A percentile compares a stretch with the other conserved stretches of the same genome.
These are phyloP conservation scores for Plectropomus leopardus DNA, from an alignment of 2,113 vertebrate genomes.

Conservation along the genomic window DNA sequence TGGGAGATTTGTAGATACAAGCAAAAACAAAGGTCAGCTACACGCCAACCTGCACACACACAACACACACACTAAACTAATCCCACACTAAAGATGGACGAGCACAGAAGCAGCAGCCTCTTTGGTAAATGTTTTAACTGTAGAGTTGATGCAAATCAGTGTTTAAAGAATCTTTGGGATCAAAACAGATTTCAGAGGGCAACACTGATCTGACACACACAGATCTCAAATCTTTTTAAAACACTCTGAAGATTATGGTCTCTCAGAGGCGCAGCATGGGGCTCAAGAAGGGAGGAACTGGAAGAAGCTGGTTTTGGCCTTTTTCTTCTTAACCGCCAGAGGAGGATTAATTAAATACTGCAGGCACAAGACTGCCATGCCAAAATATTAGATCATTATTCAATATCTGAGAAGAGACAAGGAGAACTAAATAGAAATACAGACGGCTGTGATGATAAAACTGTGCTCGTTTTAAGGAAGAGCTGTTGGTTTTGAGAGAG, in stretches of 20 bases:
- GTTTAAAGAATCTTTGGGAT: slow-evolving; percentile 26
- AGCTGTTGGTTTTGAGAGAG: neutral
- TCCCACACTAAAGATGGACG: slow-evolving; percentile 14
- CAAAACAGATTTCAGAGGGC: slow-evolving; percentile 33
- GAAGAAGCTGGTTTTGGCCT: slow-evolving; percentile 18
- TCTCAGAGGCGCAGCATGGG: slow-evolving; percentile 14
- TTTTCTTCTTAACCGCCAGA: slow-evolving; percentile 18
- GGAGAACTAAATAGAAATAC: neutral
- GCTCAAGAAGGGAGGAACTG: slow-evolving; percentile 21
- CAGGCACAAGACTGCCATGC: neutral
- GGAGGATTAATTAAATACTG: slow-evolving; percentile 12
- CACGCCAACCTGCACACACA: neutral
- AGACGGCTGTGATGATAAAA: neutral
- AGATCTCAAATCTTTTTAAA: slow-evolving; percentile 49
- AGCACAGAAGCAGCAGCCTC: neutral
- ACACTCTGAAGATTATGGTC: neutral
- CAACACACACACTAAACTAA: neutral
- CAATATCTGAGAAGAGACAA: neutral
- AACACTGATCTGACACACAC: slow-evolving; percentile 31
- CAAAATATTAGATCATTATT: neutral
- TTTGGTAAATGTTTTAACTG: slow-evolving; percentile 31
- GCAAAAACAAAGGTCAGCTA: slow-evolving; percentile 12
- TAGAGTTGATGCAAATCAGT: slow-evolving; percentile 18
- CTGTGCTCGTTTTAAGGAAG: neutral
- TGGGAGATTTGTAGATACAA: slow-evolving; percentile 2